phyloP scores from a whole-genome alignment of 2,113 vertebrate species.

The Ctenomys sociabilis region DNA sequence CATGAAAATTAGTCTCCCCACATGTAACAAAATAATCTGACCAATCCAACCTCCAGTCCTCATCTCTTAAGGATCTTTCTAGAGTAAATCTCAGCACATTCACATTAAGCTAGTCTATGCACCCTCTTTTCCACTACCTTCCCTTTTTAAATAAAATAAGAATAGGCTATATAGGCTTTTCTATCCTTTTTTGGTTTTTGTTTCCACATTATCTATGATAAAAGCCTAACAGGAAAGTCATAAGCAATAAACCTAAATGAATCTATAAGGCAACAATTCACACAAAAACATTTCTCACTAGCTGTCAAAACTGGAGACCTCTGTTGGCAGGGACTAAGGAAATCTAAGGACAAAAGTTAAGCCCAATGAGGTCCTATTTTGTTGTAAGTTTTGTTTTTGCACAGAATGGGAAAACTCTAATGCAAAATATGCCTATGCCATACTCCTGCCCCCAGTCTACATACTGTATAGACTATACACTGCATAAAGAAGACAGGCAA shows the following conservation, averaged over 20 bases:
- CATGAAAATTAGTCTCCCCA: neutral
- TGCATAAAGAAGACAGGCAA: constrained; percentile 4
- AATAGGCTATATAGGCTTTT: neutral
- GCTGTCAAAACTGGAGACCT: constrained; percentile 39
- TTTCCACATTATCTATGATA: neutral
- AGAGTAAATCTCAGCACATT: neutral
- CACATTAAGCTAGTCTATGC: neutral
- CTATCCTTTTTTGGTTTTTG: neutral
- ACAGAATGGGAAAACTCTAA: constrained; percentile 1
- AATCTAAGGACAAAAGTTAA: constrained; percentile 30
- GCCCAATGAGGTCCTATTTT: neutral
- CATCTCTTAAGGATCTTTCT: neutral
- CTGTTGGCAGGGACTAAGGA: neutral
- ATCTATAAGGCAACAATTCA: constrained; percentile 3
- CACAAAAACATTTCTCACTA: constrained; percentile 30
- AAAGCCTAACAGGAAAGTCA: neutral
- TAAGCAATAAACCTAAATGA: constrained; percentile 33
- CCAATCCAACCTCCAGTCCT: neutral
- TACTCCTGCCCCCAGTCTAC: neutral
- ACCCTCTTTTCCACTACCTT: neutral
- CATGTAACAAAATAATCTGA: neutral
- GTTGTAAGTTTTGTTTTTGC: neutral
- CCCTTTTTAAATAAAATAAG: neutral
- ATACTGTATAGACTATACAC: neutral
- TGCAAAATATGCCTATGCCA: neutral